Evolutionary conservation across 2,888 invertebrate genomes (phyloP), one percentile per base, ranked within the genome.

Genomic region (Tanytarsus gracilentus): DNA sequence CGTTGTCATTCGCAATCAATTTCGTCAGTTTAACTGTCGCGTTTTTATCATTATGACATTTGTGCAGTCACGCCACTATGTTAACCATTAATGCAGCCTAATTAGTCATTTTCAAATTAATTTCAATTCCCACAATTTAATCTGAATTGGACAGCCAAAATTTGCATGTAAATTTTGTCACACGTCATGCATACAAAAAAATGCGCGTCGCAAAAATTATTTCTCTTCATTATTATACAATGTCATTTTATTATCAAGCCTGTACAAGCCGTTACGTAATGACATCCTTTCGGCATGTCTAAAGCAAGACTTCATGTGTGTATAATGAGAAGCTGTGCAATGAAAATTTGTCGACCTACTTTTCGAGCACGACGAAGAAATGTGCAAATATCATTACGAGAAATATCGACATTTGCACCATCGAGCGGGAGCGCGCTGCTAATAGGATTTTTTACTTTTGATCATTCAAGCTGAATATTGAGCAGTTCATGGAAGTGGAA

Each of bases 91-190:
- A 44, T 44, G 44, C 7, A 23, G 23, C 44, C 23, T 44, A 44
- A 44, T 44, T 44, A 44, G 44, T 44, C 44, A 44, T 44, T 18
- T n/a, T 23, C 21, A 44, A 44, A 44, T 44, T 44, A 44, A 44
- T 44, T 44, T 23, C 21, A 18, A 23, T 23, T 21, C 36, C 5
- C 36, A 36, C 16, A 36, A 36, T 36, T n/a, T 16, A 16, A n/a
- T 36, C 36, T 16, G 1, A 36, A 7, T 36, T 36, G 1, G 16
- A 36, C 36, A 36, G 14, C 36, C n/a, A 1, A 36, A 36, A 36
- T 36, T 36, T 36, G 14, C 11, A 33, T 4, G 11, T 6, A 33
- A 33, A 33, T 7, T 36, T 36, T 30, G n/a, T n/a, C n/a, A n/a
- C n/a, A n/a, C n/a, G n/a, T n/a, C n/a, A n/a, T n/a, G n/a, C n/a